Base-by-base conservation (phyloP, 1,140 invertebrate species). In the Drosophila kurseongensis region DNA sequence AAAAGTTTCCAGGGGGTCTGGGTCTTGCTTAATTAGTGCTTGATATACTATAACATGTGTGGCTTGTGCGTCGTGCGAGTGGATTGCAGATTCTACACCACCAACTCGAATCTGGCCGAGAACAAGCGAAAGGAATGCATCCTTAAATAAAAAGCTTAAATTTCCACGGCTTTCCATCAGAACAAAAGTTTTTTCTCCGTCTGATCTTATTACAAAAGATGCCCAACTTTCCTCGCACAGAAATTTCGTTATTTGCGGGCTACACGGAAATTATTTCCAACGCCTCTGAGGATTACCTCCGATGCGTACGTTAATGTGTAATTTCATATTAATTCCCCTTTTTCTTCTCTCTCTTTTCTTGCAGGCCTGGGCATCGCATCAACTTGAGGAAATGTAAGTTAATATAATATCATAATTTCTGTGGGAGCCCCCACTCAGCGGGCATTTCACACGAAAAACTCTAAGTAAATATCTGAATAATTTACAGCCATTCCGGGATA, bases 311-410 rank as follows among this genome's bases (percentile, higher is more conserved):
- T 47, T 48, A 56, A 50, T 71, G 65, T 50, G 67, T 35, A 71
- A 71, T 57, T 71, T 41, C 8, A n/a, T 48, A 57, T 71, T 69
- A 57, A 71, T 35, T 71, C 29, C n/a, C 14, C 12, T 42, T 29
- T 36, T 18, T 68, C 51, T 13, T 47, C 36, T 18, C 29, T 56
- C 23, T 13, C 40, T 44, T 41, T 47, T 57, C 36, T 41, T 45
- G 12, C 61, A 68, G 65, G 29, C 41, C 45, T 47, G 23, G 29
- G 50, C 36, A 36, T 16, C 67, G 44, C 52, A 50, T 54, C 10
- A 50, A 18, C 18, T 63, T 50, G 52, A 79, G 76, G 63, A 85
- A 83, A 89, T 88, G 79, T 83, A 73, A 83, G 84, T 88, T 74
- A 32, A 57, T 55, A 56, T 80, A 77, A 84, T 71, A 35, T 27